Base-by-base conservation (phyloP, 2,888 invertebrate genomes). In the Nesidiocoris tenuis region DNA sequence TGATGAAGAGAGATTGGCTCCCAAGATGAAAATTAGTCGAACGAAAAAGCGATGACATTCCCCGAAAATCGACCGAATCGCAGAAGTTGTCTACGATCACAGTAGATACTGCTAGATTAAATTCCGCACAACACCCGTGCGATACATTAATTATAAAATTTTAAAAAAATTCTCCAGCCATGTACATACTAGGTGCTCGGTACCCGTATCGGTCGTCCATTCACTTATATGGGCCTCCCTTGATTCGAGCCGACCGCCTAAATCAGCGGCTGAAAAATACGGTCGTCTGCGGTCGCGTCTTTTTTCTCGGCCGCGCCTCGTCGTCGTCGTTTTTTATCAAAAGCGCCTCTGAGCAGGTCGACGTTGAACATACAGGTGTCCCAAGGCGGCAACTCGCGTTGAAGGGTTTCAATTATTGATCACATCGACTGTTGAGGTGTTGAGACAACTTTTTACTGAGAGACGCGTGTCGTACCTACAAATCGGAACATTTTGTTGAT, bases 381-480 rank as follows among this genome's bases (percentile, higher is more conserved):
- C 18, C 57, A 70, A 19, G 25, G 7, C 54, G 17, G 39, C 12
- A 59, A 18, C 17, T 17, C 59, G 59, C 2, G 18, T 5, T n/a
- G 59, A 70, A 39, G 25, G 70, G 59, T 59, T 70, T 70, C 21
- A 70, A 70, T 68, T 70, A 70, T 70, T 70, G 59, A 70, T 70
- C 70, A 59, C 70, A 57, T 59, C 57, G 57, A 70, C 59, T 59
- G 24, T 24, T 17, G 9, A 18, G 61, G 61, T 39, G 39, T 3
- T 39, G 39, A 39, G 39, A 39, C 39, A 39, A 39, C 39, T 39
- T 39, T 39, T 39, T 39, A 39, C 12, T 12, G n/a, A 3, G 3
- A 39, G 3, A 39, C 39, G 39, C 39, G 39, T 39, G 39, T 39
- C 39, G 12, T 7, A 39, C 39, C 39, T 39, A 39, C 39, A 39